Evolutionary conservation across 92 coral and sea anemone species (phyloP).

Genomic region (Micromussa lordhowensis): DNA sequence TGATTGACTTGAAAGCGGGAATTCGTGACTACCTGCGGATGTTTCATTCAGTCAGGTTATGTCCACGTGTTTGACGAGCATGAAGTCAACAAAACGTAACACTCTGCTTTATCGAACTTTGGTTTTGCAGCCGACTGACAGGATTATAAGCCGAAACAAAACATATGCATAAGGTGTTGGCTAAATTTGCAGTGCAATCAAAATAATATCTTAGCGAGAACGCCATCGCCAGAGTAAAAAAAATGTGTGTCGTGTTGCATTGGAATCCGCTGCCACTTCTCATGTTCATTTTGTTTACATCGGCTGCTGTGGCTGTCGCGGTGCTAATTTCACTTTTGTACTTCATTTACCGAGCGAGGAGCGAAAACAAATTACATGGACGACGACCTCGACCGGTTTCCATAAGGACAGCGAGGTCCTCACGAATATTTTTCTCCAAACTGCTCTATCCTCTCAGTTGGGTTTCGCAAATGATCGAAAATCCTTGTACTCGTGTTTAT

Average conservation of each 20-base stretch:
- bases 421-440: conserved; percentile 1
- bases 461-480: conserved; percentile 68
- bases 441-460: conserved; percentile 61
- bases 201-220: background rate
- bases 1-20: background rate
- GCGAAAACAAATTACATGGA: conserved; percentile 33
- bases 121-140: background rate
- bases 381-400: conserved; percentile 23
- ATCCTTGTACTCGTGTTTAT: conserved; percentile 62
- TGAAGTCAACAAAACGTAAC: background rate
- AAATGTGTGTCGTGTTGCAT: conserved; percentile 87
- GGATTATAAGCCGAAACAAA: background rate
- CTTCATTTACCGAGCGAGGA: conserved; percentile 52
- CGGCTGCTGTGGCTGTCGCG: conserved; percentile 70
- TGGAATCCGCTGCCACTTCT: conserved; percentile 81
- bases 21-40: conserved; percentile 14
- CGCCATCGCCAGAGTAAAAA: background rate
- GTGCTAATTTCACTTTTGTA: conserved; percentile 45
- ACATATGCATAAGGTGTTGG: background rate
- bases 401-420: conserved; percentile 23
- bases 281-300: conserved; percentile 75
- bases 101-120: background rate
- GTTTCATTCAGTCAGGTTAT: background rate
- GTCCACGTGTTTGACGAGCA: conserved; percentile 1
- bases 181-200: background rate